phyloP scores from a whole-genome alignment of 1,140 invertebrate species.

The Babylonia areolata region DNA sequence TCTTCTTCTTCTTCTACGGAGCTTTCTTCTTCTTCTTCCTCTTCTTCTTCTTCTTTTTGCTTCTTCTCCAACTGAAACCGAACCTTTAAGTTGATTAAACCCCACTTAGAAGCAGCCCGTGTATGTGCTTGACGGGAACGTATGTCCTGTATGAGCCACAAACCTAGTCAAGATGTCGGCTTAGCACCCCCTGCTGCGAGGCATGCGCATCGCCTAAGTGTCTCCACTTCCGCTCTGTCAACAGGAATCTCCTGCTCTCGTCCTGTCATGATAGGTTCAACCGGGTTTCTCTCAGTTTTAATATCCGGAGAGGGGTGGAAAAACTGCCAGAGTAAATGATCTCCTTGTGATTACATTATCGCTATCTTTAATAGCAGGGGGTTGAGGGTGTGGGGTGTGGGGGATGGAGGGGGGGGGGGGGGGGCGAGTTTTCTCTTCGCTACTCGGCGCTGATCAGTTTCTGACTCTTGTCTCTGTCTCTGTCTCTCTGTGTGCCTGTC shows the following conservation, averaged over 20 bases:
- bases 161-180: conserved; percentile 18
- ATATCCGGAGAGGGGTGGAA: not conserved
- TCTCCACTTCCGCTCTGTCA: conserved; percentile 25
- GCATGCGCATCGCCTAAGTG: conserved; percentile 16
- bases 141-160: not conserved
- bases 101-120: not conserved
- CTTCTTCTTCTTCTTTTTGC: too few relatives aligned
- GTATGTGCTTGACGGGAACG: not conserved
- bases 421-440: too few relatives aligned
- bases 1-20: too few relatives aligned
- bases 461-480: not conserved
- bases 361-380: too few relatives aligned
- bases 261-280: not conserved
- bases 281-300: not conserved
- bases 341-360: not conserved
- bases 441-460: too few relatives aligned
- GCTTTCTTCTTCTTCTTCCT: too few relatives aligned
- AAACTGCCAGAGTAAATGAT: not conserved
- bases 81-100: not conserved
- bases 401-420: too few relatives aligned
- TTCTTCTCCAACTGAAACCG: not conserved
- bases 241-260: not conserved
- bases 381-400: too few relatives aligned
- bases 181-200: not conserved
- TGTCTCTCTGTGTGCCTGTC: not conserved